phyloP scores from a whole-genome alignment of 2,113 vertebrate species.

The Elgaria multicarinata region DNA sequence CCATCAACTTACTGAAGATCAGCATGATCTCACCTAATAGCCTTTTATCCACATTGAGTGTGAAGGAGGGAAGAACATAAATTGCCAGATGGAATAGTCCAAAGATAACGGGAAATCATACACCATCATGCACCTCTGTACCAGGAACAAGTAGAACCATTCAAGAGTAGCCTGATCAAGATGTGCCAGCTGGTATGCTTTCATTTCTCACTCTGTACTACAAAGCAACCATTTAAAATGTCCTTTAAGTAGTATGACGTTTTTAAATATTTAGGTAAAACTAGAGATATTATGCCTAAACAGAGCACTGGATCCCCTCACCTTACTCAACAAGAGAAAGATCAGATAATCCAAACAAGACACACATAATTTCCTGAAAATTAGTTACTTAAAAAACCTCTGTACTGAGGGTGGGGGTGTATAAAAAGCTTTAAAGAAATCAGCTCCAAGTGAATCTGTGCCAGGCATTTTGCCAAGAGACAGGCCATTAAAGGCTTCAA shows the following conservation, averaged over 20 bases:
- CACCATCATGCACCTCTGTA: neutral
- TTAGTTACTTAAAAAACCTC: slow-evolving; percentile 21
- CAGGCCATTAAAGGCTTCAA: slow-evolving; percentile 59
- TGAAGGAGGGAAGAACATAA: neutral
- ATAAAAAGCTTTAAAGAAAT: slow-evolving; percentile 53
- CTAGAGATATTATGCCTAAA: neutral
- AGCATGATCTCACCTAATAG: neutral
- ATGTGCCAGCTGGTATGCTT: neutral
- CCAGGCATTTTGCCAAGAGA: slow-evolving; percentile 62
- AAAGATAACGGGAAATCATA: neutral
- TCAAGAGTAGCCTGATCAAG: neutral
- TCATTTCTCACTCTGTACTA: neutral
- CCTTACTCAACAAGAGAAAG: neutral
- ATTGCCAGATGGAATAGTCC: neutral
- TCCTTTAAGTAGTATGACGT: neutral
- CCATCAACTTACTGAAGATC: neutral
- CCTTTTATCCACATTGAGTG: too few species aligned
- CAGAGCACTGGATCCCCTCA: neutral
- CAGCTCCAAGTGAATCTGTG: slow-evolving; percentile 46
- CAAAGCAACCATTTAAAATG: neutral
- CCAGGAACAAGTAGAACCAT: neutral
- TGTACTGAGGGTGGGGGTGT: neutral
- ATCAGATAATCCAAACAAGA: slow-evolving; percentile 21
- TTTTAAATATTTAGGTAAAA: neutral
- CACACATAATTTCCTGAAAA: slow-evolving; percentile 26